Base-by-base conservation (phyloP, 2,888 invertebrate genomes). In the Rhorus exstirpatorius region DNA sequence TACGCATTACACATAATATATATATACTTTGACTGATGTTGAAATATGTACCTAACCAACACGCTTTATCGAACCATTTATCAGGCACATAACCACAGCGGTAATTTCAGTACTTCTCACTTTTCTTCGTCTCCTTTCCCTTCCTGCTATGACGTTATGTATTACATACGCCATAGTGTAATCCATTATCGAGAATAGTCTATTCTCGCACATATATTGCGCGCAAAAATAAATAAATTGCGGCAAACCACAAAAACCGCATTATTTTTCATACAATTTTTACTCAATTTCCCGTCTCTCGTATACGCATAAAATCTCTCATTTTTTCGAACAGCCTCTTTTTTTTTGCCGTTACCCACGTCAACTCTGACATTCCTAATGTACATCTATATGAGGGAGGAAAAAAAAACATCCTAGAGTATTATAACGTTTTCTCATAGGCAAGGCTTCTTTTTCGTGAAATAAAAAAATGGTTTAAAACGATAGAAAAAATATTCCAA, bases 121-220 rank as follows among this genome's bases (percentile, higher is more conserved):
- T 49, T 35, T 35, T 26, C 35, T 51, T 14, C 35, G 14, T 10
- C 17, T 26, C 41, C n/a, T 21, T 14, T 21, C 61, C 3, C 6
- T 26, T 12, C n/a, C n/a, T 7, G 19, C 31, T 26, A 44, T 65
- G 46, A 49, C 63, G 46, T 60, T 21, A 17, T 44, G 60, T 76
- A 76, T 72, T 55, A 60, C 72, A 74, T 72, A 74, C 75, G 74
- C 78, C 79, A 82, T 78, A n/a, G n/a, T 83, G 83, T 83, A 87
- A 89, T 88, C 86, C 84, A 85, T 87, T 85, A 86, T 81, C 70
- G 61, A 55, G 26, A 55, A 49, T 58, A 17, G 24, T 58, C 6
- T n/a, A 31, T 55, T 31, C 14, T 31, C 31, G 2, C 8, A 2
- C 14, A n/a, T n/a, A 31, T 31, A 2, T 31, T 31, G 31, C 31